phyloP scores from a whole-genome alignment of 2,888 invertebrate genomes.

The Eugnorisma glareosa region DNA sequence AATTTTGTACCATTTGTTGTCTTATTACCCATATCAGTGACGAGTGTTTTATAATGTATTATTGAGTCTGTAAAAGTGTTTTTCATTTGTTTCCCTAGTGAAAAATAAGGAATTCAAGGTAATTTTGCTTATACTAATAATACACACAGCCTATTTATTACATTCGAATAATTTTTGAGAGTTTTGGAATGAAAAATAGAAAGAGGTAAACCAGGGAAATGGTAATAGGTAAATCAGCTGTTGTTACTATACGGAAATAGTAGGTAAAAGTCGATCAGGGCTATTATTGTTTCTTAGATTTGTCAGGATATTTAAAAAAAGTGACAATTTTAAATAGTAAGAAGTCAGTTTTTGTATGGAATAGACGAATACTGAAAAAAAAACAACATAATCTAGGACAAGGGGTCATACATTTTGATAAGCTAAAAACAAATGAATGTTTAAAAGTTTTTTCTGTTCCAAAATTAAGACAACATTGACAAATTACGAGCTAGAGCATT shows the following conservation, averaged over 20 bases:
- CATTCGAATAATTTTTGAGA: neutral
- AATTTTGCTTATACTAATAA: conserved; percentile 18
- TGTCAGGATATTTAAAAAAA: neutral
- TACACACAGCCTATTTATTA: neutral
- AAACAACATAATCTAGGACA: neutral
- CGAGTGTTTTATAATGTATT: conserved; percentile 50
- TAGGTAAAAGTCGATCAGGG: neutral
- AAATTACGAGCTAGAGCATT: neutral
- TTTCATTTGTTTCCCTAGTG: conserved; percentile 36
- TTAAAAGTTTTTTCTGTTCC: neutral
- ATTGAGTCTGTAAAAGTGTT: conserved; percentile 39
- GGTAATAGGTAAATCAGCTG: conserved; percentile 25
- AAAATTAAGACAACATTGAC: neutral
- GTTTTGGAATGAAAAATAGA: neutral
- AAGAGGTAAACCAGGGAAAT: neutral
- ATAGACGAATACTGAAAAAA: neutral
- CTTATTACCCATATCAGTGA: conserved; percentile 60
- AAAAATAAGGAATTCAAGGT: conserved; percentile 47
- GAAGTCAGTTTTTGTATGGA: neutral
- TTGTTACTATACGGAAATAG: conserved; percentile 9
- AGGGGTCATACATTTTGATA: neutral
- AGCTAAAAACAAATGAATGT: neutral
- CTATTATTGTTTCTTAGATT: neutral
- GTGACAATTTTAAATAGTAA: neutral
- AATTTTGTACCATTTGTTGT: conserved; percentile 60